Base-by-base conservation (phyloP, 2,797 vertebrate species). In the Phoebastria nigripes region DNA sequence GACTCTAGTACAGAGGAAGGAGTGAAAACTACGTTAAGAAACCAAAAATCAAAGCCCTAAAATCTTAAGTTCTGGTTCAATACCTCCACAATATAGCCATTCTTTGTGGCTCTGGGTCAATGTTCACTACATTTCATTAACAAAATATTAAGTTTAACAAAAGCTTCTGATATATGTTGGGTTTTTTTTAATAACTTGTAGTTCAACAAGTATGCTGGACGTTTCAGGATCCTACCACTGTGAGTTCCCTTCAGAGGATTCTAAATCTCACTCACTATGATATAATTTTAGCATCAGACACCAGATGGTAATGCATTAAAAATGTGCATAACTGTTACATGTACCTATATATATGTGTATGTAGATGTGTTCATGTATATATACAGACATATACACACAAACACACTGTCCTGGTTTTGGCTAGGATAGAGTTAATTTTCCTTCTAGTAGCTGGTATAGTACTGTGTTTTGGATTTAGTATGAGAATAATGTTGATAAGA, bases 341-440 rank as follows among this genome's bases (percentile, higher is more conserved):
- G 2, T 3, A 25, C 2, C 6, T 28, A 20, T 0, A 0, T 12
- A 2, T 8, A 19, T 3, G 3, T 15, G 14, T 28, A 25, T 14
- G 29, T 33, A 52, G 6, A 7, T 67, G 13, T 54, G 21, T 72
- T 47, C 54, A 31, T 15, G 15, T 11, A 4, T 8, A 24, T 25
- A 37, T 10, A 22, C 3, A 42, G 10, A 24, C 11, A 24, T 2
- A 24, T 4, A 33, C 11, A 59, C 12, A 22, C 12, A 71, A 3
- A 52, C 4, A 41, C 15, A 44, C 44, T 44, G 44, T 44, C 44
- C 44, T 44, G 44, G 44, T 44, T 44, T 44, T 8, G 18, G 18
- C 19, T 44, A 15, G 44, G 44, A 19, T 44, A 20, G 44, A 44
- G 44, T 44, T 44, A 44, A 44, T 44, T 44, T 44, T 44, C 44